phyloP scores from a whole-genome alignment of 2,888 invertebrate species.

The Taenaris catops region DNA sequence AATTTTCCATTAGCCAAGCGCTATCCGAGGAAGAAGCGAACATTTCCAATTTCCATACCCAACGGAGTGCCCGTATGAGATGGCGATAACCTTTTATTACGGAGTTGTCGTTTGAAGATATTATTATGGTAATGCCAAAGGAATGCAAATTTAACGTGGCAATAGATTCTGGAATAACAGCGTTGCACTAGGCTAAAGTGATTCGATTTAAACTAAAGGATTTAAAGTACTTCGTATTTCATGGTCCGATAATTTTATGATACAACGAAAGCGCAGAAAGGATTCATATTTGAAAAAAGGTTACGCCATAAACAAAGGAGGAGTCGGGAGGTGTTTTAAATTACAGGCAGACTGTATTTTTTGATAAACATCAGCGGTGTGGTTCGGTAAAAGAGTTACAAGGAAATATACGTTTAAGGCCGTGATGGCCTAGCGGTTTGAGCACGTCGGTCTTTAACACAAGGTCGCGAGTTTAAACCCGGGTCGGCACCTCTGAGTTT shows the following conservation, averaged over 20 bases:
- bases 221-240: constrained; percentile 30
- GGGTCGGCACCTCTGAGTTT: no score
- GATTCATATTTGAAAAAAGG: no score
- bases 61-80: constrained; percentile 46
- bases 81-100: constrained; percentile 54
- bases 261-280: no score
- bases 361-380: constrained; percentile 30
- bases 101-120: constrained; percentile 58
- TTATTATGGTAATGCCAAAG: constrained; percentile 60
- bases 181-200: constrained; percentile 42
- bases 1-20: constrained; percentile 65
- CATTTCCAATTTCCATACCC: constrained; percentile 56
- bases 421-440: no score
- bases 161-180: constrained; percentile 57
- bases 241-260: background rate
- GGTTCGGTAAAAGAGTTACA: no score
- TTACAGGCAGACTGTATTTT: constrained; percentile 14
- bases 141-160: constrained; percentile 63
- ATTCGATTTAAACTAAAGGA: constrained; percentile 38
- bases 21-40: constrained; percentile 33
- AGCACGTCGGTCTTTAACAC: no score
- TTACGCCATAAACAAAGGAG: constrained; percentile 9
- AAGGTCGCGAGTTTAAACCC: no score
- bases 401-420: no score
- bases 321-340: constrained; percentile 11